Percentiles rank a stretch among this genome's conserved stretches.
These are phyloP conservation scores for Promerops cafer DNA, from an alignment of 2,113 vertebrate species.

Conservation along the genomic window DNA sequence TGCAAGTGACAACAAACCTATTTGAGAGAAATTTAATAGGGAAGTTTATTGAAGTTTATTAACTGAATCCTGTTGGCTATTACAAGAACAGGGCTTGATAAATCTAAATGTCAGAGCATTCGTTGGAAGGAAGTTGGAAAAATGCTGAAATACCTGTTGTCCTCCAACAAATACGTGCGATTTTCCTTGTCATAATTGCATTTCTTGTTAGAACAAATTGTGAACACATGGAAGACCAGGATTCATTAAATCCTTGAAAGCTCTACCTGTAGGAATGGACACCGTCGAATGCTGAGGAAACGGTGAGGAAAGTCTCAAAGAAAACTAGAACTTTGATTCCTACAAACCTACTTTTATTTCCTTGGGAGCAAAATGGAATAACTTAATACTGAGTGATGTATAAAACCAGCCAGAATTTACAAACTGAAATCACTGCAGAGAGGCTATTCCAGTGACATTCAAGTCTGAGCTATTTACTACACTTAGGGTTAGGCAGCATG, in stretches of 20 bases:
- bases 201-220: constrained; percentile 19
- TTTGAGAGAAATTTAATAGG: constrained; percentile 74
- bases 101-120: constrained; percentile 58
- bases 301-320: background rate
- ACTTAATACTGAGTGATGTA: background rate
- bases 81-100: constrained; percentile 58
- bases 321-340: background rate
- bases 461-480: background rate
- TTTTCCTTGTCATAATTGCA: constrained; percentile 28
- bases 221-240: background rate
- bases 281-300: background rate
- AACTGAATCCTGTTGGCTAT: constrained; percentile 71
- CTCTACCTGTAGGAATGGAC: background rate
- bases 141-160: constrained; percentile 15
- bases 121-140: constrained; percentile 4
- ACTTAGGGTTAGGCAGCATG: background rate
- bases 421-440: background rate
- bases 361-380: background rate
- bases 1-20: constrained; percentile 63
- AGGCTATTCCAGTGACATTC: background rate
- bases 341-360: background rate
- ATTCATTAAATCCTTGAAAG: background rate
- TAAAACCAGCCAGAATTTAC: background rate
- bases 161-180: background rate
- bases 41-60: constrained; percentile 75